Conservation (phyloP, 2,888 invertebrate species). For the Tenthredo distinguenda region DNA sequence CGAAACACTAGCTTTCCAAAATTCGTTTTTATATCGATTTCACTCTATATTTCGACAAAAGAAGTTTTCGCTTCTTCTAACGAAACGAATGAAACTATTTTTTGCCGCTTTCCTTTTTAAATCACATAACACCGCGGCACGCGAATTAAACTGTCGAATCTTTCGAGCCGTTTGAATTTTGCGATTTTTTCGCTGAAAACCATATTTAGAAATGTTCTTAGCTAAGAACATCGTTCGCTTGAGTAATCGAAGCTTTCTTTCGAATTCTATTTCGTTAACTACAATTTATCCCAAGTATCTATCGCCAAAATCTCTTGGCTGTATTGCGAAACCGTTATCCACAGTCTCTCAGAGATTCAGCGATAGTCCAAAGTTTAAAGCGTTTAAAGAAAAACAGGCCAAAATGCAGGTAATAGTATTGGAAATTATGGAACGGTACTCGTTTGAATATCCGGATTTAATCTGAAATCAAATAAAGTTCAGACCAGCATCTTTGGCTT, state of each 20-base stretch:
- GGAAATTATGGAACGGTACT: neutral
- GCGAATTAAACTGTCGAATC: neutral
- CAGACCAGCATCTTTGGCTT: neutral
- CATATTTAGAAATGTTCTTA: neutral
- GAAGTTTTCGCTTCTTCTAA: neutral
- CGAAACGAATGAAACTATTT: neutral
- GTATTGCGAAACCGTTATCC: neutral
- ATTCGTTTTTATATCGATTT: neutral
- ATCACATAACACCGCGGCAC: neutral
- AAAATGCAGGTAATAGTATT: constrained; percentile 66
- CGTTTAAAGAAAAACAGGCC: constrained; percentile 66
- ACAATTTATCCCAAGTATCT: neutral
- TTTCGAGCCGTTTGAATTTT: neutral
- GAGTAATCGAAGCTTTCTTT: neutral
- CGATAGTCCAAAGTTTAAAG: constrained; percentile 56
- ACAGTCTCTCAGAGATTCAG: neutral
- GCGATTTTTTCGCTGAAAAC: neutral
- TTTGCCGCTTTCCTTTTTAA: neutral
- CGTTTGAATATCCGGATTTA: neutral
- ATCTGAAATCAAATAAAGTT: neutral
- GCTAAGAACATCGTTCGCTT: neutral
- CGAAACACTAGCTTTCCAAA: neutral
- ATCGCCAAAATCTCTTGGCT: neutral
- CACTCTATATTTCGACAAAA: neutral
- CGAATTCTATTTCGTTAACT: neutral